Evolutionary conservation across 1,140 invertebrate genomes (phyloP).

Genomic region (Rhagoletis pomonella): DNA sequence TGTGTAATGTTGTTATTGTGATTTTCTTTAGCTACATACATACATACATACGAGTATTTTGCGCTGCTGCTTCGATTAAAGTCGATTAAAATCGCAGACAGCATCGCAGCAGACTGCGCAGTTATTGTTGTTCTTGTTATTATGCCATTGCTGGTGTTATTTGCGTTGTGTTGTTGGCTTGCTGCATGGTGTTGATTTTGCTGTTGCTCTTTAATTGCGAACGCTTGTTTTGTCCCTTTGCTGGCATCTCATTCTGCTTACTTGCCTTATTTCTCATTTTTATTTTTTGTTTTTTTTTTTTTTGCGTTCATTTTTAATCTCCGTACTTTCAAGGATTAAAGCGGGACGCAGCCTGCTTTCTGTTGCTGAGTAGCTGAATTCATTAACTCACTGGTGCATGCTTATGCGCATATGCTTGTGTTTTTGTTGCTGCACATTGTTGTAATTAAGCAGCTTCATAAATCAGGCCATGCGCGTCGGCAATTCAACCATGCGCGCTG

Average conservation of each 20-base stretch:
- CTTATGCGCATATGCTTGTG: background rate
- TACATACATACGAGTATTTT: too few relatives aligned
- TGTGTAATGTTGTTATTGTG: slow-evolving; percentile 5
- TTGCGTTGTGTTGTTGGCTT: background rate
- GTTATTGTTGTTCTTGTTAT: background rate
- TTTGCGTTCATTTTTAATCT: slow-evolving; percentile 24
- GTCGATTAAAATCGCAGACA: slow-evolving; percentile 70
- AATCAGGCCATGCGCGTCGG: slow-evolving; percentile 34
- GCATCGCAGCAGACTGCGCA: background rate
- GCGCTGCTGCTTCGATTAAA: slow-evolving; percentile 74
- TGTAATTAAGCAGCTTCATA: slow-evolving; percentile 51
- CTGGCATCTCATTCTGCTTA: background rate
- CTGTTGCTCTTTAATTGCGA: background rate
- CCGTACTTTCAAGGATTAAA: slow-evolving; percentile 36
- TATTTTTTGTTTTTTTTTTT: background rate
- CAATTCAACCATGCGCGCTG: background rate
- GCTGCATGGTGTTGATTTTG: background rate
- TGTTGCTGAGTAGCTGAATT: background rate
- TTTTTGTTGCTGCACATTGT: slow-evolving; percentile 30
- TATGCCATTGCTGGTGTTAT: background rate
- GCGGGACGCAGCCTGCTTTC: background rate
- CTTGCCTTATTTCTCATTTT: background rate
- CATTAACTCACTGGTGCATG: background rate
- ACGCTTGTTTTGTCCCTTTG: background rate
- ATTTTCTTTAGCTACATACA: background rate